Conservation (phyloP, 2,888 invertebrate species). For the Polietes domitor region DNA sequence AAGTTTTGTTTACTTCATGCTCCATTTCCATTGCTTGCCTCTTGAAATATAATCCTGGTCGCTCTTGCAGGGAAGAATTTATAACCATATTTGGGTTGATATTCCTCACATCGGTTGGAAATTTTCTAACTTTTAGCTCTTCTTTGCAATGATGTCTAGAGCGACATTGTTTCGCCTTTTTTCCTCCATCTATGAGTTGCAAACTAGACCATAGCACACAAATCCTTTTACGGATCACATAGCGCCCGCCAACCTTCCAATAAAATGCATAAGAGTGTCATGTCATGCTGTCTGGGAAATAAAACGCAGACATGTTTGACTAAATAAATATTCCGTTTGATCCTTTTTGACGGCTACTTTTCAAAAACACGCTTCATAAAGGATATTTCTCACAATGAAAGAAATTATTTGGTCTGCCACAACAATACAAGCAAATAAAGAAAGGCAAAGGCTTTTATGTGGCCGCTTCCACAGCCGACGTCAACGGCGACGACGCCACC, state of each 20-base stretch:
- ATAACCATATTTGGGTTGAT: too few relatives aligned
- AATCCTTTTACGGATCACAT: not conserved
- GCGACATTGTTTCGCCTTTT: too few relatives aligned
- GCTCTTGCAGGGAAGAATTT: too few relatives aligned
- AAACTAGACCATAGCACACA: not conserved
- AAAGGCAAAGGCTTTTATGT: conserved; percentile 15
- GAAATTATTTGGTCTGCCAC: conserved; percentile 8
- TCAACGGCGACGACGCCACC: not conserved
- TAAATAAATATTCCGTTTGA: conserved; percentile 35
- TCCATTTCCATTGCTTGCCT: too few relatives aligned
- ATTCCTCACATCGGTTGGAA: too few relatives aligned
- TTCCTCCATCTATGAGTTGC: not conserved
- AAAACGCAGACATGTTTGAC: conserved; percentile 50
- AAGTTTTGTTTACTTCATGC: too few relatives aligned
- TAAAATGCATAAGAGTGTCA: conserved; percentile 41
- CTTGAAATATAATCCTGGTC: too few relatives aligned
- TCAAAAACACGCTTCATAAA: not conserved
- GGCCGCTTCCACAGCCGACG: not conserved
- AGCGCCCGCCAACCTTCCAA: not conserved
- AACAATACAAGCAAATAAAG: conserved; percentile 30
- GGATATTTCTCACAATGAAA: not conserved
- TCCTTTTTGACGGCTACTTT: conserved; percentile 15
- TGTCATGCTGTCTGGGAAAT: conserved; percentile 56
- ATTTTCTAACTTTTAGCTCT: too few relatives aligned
- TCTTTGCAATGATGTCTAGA: too few relatives aligned